Conservation (phyloP, 2,797 vertebrate species). For the Kryptopterus vitreolus region DNA sequence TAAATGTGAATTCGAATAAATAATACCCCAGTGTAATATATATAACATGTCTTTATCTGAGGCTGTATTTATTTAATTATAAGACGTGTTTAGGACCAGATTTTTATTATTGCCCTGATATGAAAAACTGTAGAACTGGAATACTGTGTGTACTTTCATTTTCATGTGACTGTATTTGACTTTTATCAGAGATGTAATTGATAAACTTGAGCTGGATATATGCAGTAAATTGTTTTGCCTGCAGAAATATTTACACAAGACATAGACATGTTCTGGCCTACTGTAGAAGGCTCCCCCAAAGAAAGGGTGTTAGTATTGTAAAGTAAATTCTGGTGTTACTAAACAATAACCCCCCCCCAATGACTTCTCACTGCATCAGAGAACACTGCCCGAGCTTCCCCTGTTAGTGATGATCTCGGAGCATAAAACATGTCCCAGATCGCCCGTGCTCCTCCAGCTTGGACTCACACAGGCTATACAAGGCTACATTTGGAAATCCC, state of each 20-base stretch:
- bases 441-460: constrained; percentile 15
- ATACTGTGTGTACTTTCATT: too few species aligned
- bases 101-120: too few species aligned
- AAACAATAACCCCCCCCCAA: background rate
- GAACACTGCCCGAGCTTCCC: background rate
- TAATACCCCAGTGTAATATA: too few species aligned
- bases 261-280: background rate
- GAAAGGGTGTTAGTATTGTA: background rate
- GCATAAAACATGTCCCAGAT: constrained; percentile 7
- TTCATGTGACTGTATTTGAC: background rate
- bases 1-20: too few species aligned
- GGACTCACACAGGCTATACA: constrained; percentile 24
- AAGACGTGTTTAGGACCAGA: too few species aligned
- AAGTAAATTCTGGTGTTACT: background rate
- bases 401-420: constrained; percentile 12
- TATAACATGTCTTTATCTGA: too few species aligned
- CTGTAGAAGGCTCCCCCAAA: background rate
- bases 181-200: background rate
- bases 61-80: too few species aligned
- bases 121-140: too few species aligned
- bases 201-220: background rate
- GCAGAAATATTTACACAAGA: background rate
- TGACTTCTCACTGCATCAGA: background rate
- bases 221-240: background rate
- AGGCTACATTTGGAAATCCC: constrained; percentile 42